Evolutionary conservation across 2,113 vertebrate genomes (phyloP).

Genomic region (Lampris incognitus): DNA sequence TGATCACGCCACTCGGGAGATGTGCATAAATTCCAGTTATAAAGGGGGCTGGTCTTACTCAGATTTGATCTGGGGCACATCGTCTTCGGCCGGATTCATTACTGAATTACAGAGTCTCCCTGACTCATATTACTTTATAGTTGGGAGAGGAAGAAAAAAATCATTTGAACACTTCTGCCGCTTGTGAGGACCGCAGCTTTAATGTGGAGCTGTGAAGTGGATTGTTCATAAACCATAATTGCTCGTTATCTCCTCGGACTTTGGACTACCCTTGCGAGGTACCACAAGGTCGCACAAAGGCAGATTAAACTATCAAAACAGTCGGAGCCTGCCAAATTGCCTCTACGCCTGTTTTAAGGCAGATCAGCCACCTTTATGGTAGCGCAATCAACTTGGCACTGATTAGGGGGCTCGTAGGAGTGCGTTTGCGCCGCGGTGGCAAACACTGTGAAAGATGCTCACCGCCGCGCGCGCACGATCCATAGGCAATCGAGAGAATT

Average conservation of each 20-base stretch:
- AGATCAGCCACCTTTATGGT: not conserved
- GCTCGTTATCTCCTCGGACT: conserved; percentile 77
- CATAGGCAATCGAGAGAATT: not conserved
- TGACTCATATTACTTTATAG: not conserved
- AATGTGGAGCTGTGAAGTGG: conserved; percentile 47
- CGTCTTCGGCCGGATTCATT: no score
- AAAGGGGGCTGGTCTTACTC: no score
- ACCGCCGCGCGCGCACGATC: no score
- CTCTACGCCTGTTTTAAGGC: not conserved
- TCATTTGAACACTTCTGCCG: not conserved
- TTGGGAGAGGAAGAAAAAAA: not conserved
- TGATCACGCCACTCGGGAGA: no score
- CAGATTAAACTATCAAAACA: conserved; percentile 60
- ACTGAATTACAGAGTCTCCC: no score
- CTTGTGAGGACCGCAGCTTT: conserved; percentile 18
- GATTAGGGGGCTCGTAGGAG: not conserved
- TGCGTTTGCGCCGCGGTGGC: no score
- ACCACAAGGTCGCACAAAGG: conserved; percentile 52
- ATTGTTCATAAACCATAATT: conserved; percentile 78
- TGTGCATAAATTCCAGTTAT: no score
- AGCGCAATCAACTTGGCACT: not conserved
- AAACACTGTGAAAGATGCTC: no score
- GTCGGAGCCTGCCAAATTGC: conserved; percentile 25
- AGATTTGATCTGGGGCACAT: no score
- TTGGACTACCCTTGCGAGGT: conserved; percentile 69